Evolutionary conservation across 2,113 vertebrate genomes (phyloP), one percentile per base, ranked within the genome.

Genomic region (Brevimyrus niger): DNA sequence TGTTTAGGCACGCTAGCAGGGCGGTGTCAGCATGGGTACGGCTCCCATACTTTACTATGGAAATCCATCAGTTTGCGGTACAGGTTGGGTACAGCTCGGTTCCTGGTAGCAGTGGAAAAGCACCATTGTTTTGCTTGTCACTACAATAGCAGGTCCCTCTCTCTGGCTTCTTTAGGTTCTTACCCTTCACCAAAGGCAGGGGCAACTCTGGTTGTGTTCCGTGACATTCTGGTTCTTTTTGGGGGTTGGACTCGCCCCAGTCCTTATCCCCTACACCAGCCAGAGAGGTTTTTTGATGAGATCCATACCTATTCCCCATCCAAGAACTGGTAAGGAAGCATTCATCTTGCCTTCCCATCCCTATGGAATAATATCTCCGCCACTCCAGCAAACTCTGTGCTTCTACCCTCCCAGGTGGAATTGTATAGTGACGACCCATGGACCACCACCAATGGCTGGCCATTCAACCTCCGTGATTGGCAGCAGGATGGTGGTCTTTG

Each of bases 221-320:
- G 97, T 93, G 98, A 99, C 92, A 91, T 99, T 91, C 95, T 99
- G 53, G 98, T 99, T 91, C 96, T 99, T 58, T 99, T 99, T 35
- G 98, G 98, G 0, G 98, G 98, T 0, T 99, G 98, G 98, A 99
- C 98, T 0, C 96, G 98, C 3, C 98, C 98, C 0, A 99, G 98
- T 92, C 98, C 98, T 0, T 99, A 99, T 92, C 98, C 98, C 15
- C 95, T 99, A 46, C 98, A 99, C 94, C 98, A 99, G 89, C 98
- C 98, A 0, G 98, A 99, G 92, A 95, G 98, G 76, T 99, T 99
- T 95, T 99, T 99, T 73, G 98, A 99, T 91, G 98, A 99, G 93
- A 99, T 99, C 93, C 98, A 99, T 91, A 99, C 98, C 0, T 99
- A 99, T 89, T 99, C 98, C 0, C 98, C 98, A 80, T 99, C 98